phyloP scores from a whole-genome alignment of 2,113 vertebrate species.

The Pseudorasbora parva region DNA sequence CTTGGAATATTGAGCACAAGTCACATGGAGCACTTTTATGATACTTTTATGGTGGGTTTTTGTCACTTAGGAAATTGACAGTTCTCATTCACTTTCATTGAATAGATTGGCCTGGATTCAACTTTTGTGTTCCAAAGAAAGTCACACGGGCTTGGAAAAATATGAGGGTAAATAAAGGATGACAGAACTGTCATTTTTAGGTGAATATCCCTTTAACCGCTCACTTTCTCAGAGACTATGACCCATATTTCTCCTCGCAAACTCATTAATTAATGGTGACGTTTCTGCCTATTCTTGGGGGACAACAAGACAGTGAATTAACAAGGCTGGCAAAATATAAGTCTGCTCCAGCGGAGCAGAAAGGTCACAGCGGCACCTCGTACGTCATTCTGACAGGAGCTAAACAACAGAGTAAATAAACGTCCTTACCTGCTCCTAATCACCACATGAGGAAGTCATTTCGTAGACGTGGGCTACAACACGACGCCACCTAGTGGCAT shows the following conservation, averaged over 20 bases:
- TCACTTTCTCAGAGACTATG: conserved; percentile 24
- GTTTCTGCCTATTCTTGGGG: not conserved
- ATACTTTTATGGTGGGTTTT: not conserved
- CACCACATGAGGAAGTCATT: not conserved
- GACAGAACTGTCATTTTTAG: not conserved
- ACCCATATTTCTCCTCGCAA: conserved; percentile 28
- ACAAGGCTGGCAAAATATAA: conserved; percentile 10
- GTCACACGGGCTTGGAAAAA: not conserved
- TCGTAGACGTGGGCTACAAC: not conserved
- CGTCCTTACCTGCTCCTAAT: not conserved
- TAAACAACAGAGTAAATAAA: conserved; percentile 25
- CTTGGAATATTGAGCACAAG: not conserved
- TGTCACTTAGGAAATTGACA: not conserved
- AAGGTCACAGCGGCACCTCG: not conserved
- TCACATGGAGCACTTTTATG: not conserved
- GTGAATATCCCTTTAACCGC: not conserved
- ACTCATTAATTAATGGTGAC: conserved; percentile 26
- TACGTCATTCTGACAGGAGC: conserved; percentile 30
- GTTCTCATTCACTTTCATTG: not conserved
- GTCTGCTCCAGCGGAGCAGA: not conserved
- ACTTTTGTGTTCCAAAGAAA: not conserved
- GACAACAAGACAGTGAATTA: conserved; percentile 23
- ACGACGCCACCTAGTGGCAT: conserved; percentile 26
- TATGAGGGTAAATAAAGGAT: not conserved
- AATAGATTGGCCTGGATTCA: not conserved